phyloP scores from a whole-genome alignment of 2,797 vertebrate species.

The Pitangus sulphuratus region DNA sequence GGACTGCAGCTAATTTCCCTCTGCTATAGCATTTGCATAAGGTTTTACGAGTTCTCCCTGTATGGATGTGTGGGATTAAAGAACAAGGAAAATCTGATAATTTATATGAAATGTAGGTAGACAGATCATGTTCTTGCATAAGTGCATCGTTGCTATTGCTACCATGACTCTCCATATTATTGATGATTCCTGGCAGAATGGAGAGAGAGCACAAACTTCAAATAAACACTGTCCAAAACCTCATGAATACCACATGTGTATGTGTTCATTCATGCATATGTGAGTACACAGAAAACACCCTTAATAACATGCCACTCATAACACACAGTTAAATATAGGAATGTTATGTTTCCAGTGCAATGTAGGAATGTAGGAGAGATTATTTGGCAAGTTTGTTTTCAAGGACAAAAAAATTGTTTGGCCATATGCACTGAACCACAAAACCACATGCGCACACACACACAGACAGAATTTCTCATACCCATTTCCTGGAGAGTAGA shows the following conservation, averaged over 20 bases:
- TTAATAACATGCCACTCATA: neutral
- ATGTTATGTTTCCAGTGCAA: neutral
- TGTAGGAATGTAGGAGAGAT: neutral
- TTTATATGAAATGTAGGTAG: neutral
- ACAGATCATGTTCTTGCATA: neutral
- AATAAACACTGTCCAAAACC: neutral
- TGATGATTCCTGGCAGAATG: neutral
- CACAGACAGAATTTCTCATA: neutral
- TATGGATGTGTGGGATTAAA: neutral
- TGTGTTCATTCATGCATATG: neutral
- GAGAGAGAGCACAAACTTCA: neutral
- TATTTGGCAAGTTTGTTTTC: neutral
- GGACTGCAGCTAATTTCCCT: neutral
- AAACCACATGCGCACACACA: neutral
- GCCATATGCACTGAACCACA: neutral
- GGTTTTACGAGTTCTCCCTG: neutral
- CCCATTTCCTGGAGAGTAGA: slow-evolving; percentile 38
- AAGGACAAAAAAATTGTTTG: neutral
- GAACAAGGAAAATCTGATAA: neutral
- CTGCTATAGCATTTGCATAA: neutral
- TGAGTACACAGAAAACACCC: neutral
- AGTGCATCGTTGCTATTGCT: neutral
- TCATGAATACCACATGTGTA: neutral
- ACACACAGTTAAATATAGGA: neutral
- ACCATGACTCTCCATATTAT: neutral